Evolutionary conservation across 2,888 invertebrate genomes (phyloP).

Genomic region (Amaurobius ferox): DNA sequence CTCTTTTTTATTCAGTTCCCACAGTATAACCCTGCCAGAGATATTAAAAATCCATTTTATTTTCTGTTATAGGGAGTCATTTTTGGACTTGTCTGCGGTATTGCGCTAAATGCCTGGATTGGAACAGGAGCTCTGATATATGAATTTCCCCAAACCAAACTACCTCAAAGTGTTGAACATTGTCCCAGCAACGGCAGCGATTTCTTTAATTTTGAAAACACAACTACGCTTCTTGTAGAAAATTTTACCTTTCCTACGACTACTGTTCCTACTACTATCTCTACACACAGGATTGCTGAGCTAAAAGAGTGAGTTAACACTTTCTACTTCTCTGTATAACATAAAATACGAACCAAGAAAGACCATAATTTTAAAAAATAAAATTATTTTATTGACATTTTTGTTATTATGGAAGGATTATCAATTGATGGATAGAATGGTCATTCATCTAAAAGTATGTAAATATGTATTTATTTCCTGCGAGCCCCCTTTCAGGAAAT

Average conservation of each 20-base stretch:
- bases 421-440: too few species aligned
- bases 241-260: constrained; percentile 4
- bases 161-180: constrained; percentile 39
- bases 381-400: too few species aligned
- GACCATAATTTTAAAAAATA: too few species aligned
- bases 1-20: too few species aligned
- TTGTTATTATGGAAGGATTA: too few species aligned
- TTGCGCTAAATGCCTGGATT: constrained; percentile 62
- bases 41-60: too few species aligned
- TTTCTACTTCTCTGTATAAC: too few species aligned
- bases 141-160: constrained; percentile 31
- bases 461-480: too few species aligned
- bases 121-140: constrained; percentile 49
- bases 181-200: constrained; percentile 7
- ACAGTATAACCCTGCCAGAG: too few species aligned
- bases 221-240: not conserved
- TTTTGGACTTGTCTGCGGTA: constrained; percentile 51
- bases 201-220: not conserved
- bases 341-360: too few species aligned
- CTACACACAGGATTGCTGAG: constrained; percentile 23
- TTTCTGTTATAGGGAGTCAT: constrained; percentile 40
- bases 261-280: not conserved
- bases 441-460: too few species aligned
- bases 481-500: too few species aligned
- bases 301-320: constrained; percentile 43